phyloP scores from a whole-genome alignment of 1,140 invertebrate species.

The Magallana gigas region DNA sequence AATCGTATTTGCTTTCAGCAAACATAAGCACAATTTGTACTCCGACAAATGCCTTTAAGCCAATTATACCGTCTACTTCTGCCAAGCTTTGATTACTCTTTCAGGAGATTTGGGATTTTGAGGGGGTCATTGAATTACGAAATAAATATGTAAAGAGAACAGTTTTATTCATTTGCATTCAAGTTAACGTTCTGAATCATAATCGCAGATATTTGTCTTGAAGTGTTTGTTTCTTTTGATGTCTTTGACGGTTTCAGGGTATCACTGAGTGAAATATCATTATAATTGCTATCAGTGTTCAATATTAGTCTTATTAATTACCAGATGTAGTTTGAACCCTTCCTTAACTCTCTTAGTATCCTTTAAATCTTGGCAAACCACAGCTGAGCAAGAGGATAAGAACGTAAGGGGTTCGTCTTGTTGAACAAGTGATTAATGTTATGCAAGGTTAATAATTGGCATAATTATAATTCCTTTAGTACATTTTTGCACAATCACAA shows the following conservation, averaged over 20 bases:
- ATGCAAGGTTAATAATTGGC: no score
- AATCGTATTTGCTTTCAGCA: conserved; percentile 33
- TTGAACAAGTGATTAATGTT: neutral
- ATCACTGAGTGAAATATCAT: conserved; percentile 25
- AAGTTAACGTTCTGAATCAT: neutral
- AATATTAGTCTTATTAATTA: conserved; percentile 19
- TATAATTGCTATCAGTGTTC: conserved; percentile 15
- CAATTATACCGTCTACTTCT: conserved; percentile 24
- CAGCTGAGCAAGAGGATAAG: neutral
- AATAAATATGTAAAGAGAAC: conserved; percentile 37
- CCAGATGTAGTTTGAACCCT: neutral
- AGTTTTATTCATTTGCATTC: conserved; percentile 25
- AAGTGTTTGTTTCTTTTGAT: neutral
- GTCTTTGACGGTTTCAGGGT: conserved; percentile 20
- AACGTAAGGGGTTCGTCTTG: neutral
- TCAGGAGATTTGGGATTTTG: conserved; percentile 12
- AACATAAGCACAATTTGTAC: conserved; percentile 31
- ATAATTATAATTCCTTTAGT: no score
- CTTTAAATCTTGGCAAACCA: neutral
- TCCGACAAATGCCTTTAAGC: conserved; percentile 32
- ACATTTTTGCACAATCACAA: no score
- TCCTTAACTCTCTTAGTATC: neutral
- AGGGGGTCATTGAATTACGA: conserved; percentile 31
- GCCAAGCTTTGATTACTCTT: conserved; percentile 13
- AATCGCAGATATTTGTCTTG: conserved; percentile 2